Evolutionary conservation across 1,140 invertebrate genomes (phyloP).

Genomic region (Drosophila yakuba): DNA sequence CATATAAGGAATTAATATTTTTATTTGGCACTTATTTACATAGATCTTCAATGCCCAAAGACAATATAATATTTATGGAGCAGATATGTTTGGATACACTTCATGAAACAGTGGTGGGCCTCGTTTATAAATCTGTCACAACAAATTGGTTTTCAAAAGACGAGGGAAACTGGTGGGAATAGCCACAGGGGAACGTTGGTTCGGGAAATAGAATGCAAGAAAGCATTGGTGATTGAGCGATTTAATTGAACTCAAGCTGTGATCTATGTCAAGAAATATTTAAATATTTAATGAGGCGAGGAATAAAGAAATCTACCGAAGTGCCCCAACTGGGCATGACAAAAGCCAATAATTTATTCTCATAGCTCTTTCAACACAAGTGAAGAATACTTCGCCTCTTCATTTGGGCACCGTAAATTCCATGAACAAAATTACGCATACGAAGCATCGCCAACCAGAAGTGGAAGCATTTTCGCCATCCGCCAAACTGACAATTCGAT

Average conservation of each 20-base stretch:
- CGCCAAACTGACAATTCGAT: slow-evolving; percentile 73
- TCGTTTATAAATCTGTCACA: slow-evolving; percentile 43
- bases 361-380: background rate
- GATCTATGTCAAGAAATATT: background rate
- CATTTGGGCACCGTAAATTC: background rate
- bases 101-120: slow-evolving; percentile 9
- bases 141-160: slow-evolving; percentile 10
- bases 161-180: background rate
- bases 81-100: slow-evolving; percentile 26
- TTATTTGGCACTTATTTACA: background rate
- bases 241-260: slow-evolving; percentile 24
- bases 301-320: background rate
- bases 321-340: background rate
- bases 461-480: slow-evolving; percentile 23
- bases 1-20: background rate
- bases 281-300: slow-evolving; percentile 11
- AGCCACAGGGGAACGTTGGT: slow-evolving; percentile 5
- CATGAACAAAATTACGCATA: slow-evolving; percentile 41
- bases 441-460: slow-evolving; percentile 24
- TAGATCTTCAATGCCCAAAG: background rate
- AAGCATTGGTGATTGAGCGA: slow-evolving; percentile 27
- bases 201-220: slow-evolving; percentile 18
- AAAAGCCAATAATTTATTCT: background rate
- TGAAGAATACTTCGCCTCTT: background rate
- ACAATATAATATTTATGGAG: slow-evolving; percentile 21